Base-by-base conservation (phyloP, 2,888 invertebrate species). In the Salticus scenicus region DNA sequence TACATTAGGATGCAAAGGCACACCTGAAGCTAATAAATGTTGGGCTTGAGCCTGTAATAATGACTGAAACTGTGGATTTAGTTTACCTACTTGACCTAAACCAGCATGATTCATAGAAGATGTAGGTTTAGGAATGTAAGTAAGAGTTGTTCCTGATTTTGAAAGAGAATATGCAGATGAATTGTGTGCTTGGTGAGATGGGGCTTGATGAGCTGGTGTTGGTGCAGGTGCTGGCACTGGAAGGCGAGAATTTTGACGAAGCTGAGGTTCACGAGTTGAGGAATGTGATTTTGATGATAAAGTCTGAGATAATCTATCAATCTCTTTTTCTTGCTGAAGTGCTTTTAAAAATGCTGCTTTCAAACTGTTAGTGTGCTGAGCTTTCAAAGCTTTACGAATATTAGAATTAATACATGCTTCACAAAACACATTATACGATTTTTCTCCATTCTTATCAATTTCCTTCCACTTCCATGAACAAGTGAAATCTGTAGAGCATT, bases 401-500 rank as follows among this genome's bases (percentile, higher is more conserved):
- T 99, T 98, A 85, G 96, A 96, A 33, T 97, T 97, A 74, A 99
- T 98, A 92, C 99, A 99, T 89, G 96, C 96, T 92, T 99, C 99
- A 92, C 99, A 99, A 89, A 99, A 97, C 57, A 99, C 96, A 90
- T 96, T 95, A 89, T 95, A 93, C 90, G 94, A 94, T 90, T 88
- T 89, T 69, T 88, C 78, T 12, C 72, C 78, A 41, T 70, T 51
- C 69, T 47, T 69, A 90, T 91, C 91, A 57, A 90, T 90, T 89
- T 97, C 96, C 92, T 98, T 98, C 95, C 98, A 97, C 92, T 99
- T 99, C 99, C 99, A 99, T 85, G 98, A 97, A 0, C 98, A 98
- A 30, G 99, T 99, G 92, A 98, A 99, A 92, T 99, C 99, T 89
- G 98, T 97, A 89, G 95, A 95, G 93, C 99, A 99, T 92, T 89